Evolutionary conservation across 2,113 vertebrate genomes (phyloP), one percentile per base, ranked within the genome.

Genomic region (Nothoprocta pentlandii): DNA sequence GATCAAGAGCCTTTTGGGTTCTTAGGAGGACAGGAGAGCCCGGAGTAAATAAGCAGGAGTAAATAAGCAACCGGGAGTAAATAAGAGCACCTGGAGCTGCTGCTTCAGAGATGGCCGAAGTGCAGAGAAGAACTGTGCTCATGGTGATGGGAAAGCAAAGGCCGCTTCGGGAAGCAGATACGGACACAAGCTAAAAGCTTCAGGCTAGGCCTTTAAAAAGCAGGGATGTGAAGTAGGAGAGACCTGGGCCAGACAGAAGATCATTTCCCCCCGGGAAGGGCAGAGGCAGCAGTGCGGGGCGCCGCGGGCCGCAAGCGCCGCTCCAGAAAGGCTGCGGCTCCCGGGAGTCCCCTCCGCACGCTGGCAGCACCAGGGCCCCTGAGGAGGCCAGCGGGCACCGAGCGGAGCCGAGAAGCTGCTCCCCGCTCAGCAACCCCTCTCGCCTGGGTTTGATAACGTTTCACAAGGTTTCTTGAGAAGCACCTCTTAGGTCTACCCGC

Each of bases 71-170:
- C 34, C 34, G 34, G 6, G 59, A 17, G 28, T 5, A 1, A 78
- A 86, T 67, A 59, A 68, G 12, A 68, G 51, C 42, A 68, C 54
- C 64, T 83, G 71, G 75, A 86, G 39, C 34, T 34, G 34, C 34
- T 34, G 34, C 34, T 34, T 34, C 34, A 34, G 34, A 34, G 80
- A 62, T 53, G 64, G 62, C 34, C 61, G 86, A 20, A 85, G 51
- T 51, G 34, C 3, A 39, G 44, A 89, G 64, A 80, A 84, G 9
- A 75, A 39, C 6, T 68, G 73, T 85, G 83, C 85, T 64, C 76
- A 90, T 78, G 56, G 90, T 78, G 80, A 93, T 17, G 75, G 44
- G 70, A 92, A 74, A 87, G 59, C 54, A 83, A 91, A 34, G 74
- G 34, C 64, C 61, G 39, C 80, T 95, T 90, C 32, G 32, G n/a